Conservation (phyloP, 2,113 vertebrate genomes). For the Pterocles burchelli region DNA sequence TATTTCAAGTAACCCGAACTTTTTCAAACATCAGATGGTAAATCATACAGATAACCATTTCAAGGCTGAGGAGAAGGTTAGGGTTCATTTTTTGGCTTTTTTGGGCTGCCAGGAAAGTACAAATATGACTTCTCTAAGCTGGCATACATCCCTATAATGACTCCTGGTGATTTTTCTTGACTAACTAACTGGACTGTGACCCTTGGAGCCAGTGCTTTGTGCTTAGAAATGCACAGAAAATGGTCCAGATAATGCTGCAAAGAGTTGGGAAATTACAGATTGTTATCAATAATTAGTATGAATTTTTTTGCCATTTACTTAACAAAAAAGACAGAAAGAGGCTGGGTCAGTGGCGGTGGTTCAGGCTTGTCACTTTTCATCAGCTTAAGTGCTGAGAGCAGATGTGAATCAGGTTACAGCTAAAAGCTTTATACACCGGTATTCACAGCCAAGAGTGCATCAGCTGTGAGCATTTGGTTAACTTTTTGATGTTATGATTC, state of each 20-base stretch:
- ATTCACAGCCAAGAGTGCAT: conserved; percentile 64
- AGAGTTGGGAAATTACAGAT: conserved; percentile 52
- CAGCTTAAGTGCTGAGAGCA: conserved; percentile 62
- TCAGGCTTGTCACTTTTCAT: conserved; percentile 69
- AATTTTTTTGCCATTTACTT: conserved; percentile 44
- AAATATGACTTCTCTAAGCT: neutral
- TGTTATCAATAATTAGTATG: conserved; percentile 61
- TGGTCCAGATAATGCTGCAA: neutral
- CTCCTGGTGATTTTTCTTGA: neutral
- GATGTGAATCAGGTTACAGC: conserved; percentile 69
- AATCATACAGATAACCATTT: neutral
- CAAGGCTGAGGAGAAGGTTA: neutral
- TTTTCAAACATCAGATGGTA: neutral
- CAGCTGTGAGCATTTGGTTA: conserved; percentile 44
- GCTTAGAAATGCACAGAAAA: neutral
- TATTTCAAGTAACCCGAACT: neutral
- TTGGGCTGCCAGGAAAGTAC: neutral
- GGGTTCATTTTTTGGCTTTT: neutral
- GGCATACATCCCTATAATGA: neutral
- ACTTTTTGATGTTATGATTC: conserved; percentile 35
- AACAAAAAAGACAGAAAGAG: conserved; percentile 17
- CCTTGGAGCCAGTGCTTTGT: neutral
- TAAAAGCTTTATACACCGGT: conserved; percentile 63
- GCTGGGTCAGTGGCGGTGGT: conserved; percentile 43
- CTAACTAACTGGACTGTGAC: conserved; percentile 13